phyloP scores from a whole-genome alignment of 2,888 invertebrate genomes.

The Hyposoter dolosus region DNA sequence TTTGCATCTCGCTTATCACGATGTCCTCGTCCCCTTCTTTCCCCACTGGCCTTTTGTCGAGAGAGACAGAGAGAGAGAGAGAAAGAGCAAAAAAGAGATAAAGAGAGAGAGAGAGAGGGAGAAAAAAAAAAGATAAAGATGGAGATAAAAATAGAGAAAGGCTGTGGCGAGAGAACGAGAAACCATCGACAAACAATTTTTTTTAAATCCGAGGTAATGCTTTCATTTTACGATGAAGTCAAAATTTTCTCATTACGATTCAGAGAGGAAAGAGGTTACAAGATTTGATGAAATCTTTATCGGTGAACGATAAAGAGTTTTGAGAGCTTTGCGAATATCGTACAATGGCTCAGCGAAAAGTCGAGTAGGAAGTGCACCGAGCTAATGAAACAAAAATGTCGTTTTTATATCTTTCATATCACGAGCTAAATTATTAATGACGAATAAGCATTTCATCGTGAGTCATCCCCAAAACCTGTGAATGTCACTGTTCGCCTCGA shows the following conservation, averaged over 20 bases:
- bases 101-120: background rate
- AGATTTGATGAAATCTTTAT: background rate
- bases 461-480: slow-evolving; percentile 18
- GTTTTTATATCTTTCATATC: background rate
- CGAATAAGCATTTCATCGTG: slow-evolving; percentile 17
- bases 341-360: background rate
- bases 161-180: background rate
- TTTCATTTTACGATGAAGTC: background rate
- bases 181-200: background rate
- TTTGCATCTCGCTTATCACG: slow-evolving; percentile 58
- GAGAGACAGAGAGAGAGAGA: slow-evolving; percentile 3
- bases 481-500: background rate
- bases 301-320: background rate
- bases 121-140: slow-evolving; percentile 5
- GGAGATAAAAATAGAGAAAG: slow-evolving; percentile 16
- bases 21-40: slow-evolving; percentile 54
- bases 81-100: slow-evolving; percentile 8
- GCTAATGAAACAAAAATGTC: background rate
- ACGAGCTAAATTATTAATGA: background rate
- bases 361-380: slow-evolving; percentile 1
- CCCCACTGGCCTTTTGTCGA: background rate
- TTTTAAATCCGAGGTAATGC: background rate
- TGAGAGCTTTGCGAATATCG: background rate
- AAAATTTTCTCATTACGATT: background rate
- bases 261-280: background rate